phyloP scores from a whole-genome alignment of 1,140 invertebrate species.

The Brachionus angularis region DNA sequence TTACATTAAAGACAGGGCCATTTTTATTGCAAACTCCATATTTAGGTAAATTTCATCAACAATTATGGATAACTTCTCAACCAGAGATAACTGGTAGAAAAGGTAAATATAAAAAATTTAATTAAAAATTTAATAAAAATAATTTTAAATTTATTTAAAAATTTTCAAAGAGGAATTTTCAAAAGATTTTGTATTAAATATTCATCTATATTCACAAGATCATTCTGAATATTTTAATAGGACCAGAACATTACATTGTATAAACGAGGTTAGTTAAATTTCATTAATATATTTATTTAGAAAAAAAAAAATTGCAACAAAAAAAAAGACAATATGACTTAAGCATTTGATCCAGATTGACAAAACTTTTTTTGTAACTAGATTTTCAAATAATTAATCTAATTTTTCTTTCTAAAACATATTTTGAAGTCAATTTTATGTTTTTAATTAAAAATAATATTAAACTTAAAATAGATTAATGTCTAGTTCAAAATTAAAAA shows the following conservation, averaged over 20 bases:
- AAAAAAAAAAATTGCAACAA: constrained; percentile 19
- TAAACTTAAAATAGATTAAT: no score
- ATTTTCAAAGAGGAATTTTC: constrained; percentile 25
- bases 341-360: no score
- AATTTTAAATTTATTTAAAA: no score
- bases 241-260: constrained; percentile 21
- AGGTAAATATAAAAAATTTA: no score
- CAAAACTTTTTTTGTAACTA: no score
- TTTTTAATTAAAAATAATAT: no score
- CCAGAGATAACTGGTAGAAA: constrained; percentile 4
- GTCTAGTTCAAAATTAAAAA: no score
- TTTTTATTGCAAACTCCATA: constrained; percentile 77
- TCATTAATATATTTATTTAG: background rate
- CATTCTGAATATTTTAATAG: constrained; percentile 31
- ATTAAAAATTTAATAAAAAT: no score
- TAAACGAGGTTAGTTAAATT: constrained; percentile 42
- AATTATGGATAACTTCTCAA: constrained; percentile 84
- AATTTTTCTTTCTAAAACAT: no score
- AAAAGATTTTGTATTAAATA: constrained; percentile 1
- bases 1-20: constrained; percentile 69
- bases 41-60: constrained; percentile 81
- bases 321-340: no score
- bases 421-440: no score
- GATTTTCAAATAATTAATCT: no score
- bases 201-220: background rate